Conservation (phyloP, 2,113 vertebrate genomes). For the Echinops telfairi region DNA sequence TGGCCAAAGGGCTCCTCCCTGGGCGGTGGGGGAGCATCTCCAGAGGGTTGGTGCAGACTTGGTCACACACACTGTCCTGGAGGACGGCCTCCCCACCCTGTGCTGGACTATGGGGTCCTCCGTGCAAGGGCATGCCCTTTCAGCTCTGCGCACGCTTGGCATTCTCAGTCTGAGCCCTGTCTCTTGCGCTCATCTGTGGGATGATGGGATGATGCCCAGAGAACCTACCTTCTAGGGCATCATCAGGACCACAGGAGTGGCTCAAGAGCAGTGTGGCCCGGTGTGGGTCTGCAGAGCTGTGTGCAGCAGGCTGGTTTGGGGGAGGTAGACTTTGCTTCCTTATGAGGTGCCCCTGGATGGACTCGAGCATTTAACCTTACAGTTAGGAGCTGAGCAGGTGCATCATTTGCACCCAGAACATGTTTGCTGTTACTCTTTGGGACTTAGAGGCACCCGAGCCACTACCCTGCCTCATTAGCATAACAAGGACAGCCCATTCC, state of each 20-base stretch:
- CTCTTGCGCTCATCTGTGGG: neutral
- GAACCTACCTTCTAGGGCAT: neutral
- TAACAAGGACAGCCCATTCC: neutral
- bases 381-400: too few species aligned
- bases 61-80: neutral
- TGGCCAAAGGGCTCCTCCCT: neutral
- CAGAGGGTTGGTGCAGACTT: neutral
- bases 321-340: too few species aligned
- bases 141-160: neutral
- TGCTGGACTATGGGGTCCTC: neutral
- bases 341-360: too few species aligned
- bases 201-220: neutral
- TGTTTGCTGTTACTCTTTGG: too few species aligned
- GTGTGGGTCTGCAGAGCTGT: too few species aligned
- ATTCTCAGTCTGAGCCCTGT: neutral
- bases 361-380: too few species aligned
- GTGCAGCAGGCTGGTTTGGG: too few species aligned
- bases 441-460: too few species aligned
- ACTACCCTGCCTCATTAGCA: neutral
- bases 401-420: too few species aligned
- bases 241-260: neutral
- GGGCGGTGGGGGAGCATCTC: neutral
- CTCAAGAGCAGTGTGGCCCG: neutral
- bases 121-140: fast-evolving
- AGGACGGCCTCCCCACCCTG: neutral